Percentiles rank a stretch among this genome's conserved stretches.
Evolutionary conservation across 2,113 vertebrate species (phyloP).

Genomic region (Plecotus auritus): DNA sequence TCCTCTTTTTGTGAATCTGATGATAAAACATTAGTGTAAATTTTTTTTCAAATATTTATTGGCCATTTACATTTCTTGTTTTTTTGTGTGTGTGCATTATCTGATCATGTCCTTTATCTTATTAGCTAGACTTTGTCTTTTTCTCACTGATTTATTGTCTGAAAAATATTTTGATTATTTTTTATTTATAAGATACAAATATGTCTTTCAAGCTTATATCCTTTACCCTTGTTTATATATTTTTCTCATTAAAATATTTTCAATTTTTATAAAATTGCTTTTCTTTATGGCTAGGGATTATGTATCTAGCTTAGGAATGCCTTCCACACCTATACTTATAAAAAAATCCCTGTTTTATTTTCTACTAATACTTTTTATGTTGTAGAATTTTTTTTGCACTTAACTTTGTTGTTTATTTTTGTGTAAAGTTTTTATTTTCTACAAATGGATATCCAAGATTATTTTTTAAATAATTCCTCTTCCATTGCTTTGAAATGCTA

Average conservation of each 20-base stretch:
- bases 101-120: background rate
- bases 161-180: background rate
- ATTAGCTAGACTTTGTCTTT: background rate
- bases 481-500: background rate
- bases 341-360: background rate
- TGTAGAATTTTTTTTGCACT: background rate
- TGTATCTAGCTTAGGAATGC: background rate
- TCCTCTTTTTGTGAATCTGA: background rate
- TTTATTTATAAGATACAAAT: background rate
- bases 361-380: background rate
- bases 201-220: background rate
- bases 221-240: background rate
- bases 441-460: background rate
- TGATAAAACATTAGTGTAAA: background rate
- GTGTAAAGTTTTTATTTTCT: background rate
- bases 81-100: background rate
- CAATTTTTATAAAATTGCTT: background rate
- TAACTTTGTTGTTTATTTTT: background rate
- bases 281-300: background rate
- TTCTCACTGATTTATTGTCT: background rate
- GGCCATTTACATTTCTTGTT: background rate
- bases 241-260: background rate
- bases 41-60: background rate
- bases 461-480: background rate
- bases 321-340: background rate